Evolutionary conservation across 2,888 invertebrate genomes (phyloP).

Genomic region (Archaeoteleia sp.): DNA sequence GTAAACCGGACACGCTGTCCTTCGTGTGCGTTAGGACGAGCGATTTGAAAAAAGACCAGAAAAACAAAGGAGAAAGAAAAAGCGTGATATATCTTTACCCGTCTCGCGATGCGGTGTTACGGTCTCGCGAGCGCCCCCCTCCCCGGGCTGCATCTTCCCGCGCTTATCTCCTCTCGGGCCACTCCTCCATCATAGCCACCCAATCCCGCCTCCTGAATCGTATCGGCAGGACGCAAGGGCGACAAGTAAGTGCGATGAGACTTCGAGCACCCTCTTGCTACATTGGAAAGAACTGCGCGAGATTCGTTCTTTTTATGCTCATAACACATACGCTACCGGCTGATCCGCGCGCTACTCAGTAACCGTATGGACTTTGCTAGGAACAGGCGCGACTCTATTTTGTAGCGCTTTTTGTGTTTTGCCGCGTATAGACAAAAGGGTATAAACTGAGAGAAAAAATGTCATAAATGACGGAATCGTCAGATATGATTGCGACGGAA

Average conservation of each 20-base stretch:
- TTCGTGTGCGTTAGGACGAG: slow-evolving; percentile 23
- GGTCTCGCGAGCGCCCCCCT: slow-evolving; percentile 24
- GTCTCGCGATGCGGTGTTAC: slow-evolving; percentile 37
- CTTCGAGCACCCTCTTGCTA: slow-evolving; percentile 54
- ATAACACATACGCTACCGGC: slow-evolving; percentile 32
- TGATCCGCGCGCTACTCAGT: slow-evolving; percentile 34
- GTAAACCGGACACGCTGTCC: slow-evolving; percentile 37
- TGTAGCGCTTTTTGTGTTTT: neutral
- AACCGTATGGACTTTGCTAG: slow-evolving; percentile 35
- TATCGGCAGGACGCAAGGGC: too few species aligned
- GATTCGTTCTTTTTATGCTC: slow-evolving; percentile 42
- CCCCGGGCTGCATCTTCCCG: slow-evolving; percentile 18
- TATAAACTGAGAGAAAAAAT: neutral
- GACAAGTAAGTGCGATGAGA: slow-evolving; percentile 61
- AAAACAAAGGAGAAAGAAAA: slow-evolving; percentile 49
- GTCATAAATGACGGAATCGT: too few species aligned
- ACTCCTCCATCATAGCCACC: slow-evolving; percentile 55
- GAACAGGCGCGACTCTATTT: too few species aligned
- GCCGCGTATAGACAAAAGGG: neutral
- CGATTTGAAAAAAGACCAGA: too few species aligned
- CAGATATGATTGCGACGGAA: too few species aligned
- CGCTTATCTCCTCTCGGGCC: slow-evolving; percentile 37
- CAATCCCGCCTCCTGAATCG: slow-evolving; percentile 63
- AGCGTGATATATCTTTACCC: slow-evolving; percentile 52
- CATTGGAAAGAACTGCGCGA: slow-evolving; percentile 64